Evolutionary conservation across 2,888 invertebrate species (phyloP).

Genomic region (Brachyopa scutellaris): DNA sequence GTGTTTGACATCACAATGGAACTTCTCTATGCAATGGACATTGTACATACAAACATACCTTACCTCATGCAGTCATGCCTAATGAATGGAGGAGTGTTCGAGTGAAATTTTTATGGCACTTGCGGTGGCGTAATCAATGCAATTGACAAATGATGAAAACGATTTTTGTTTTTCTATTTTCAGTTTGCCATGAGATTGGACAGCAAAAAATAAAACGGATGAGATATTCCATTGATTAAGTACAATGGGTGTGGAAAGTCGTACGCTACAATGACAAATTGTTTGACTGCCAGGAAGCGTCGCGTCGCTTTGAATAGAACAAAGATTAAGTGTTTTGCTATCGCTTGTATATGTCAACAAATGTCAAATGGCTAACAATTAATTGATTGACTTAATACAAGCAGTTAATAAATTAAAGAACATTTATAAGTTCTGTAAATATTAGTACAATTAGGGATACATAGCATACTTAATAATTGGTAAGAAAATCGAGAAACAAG

Average conservation of each 20-base stretch:
- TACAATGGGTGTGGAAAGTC: conserved; percentile 55
- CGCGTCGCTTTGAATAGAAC: conserved; percentile 19
- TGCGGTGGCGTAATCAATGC: conserved; percentile 60
- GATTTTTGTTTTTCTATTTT: not conserved
- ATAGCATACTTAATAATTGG: too few relatives aligned
- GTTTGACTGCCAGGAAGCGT: conserved; percentile 35
- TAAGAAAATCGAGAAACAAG: too few relatives aligned
- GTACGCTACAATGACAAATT: conserved; percentile 46
- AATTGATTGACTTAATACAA: too few relatives aligned
- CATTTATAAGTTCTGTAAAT: not conserved
- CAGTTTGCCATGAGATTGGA: not conserved
- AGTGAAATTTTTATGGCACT: conserved; percentile 58
- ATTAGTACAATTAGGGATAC: not conserved
- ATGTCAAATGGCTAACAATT: not conserved
- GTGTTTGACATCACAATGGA: conserved; percentile 33
- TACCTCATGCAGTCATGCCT: conserved; percentile 8
- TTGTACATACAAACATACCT: not conserved
- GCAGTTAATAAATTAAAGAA: not conserved
- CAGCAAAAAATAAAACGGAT: conserved; percentile 26
- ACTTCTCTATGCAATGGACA: not conserved
- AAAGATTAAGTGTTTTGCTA: conserved; percentile 60
- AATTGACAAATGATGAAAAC: conserved; percentile 65
- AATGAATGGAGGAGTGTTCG: conserved; percentile 30
- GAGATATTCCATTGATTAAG: too few relatives aligned
- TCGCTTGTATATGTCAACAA: conserved; percentile 9